Evolutionary conservation across 2,113 vertebrate genomes (phyloP).

Genomic region (Synodontis membranacea): DNA sequence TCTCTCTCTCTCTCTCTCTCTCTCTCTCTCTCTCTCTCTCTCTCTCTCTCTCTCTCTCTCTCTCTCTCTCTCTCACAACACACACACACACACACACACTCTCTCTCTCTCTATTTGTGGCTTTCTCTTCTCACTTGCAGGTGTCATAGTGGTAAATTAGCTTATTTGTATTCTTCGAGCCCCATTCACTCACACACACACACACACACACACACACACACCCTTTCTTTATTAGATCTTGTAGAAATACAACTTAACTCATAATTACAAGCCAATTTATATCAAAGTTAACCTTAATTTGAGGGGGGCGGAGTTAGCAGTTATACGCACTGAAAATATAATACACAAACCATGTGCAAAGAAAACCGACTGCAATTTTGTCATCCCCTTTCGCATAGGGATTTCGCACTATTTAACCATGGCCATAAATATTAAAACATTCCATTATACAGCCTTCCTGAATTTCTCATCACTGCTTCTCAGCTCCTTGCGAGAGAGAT

Average conservation of each 20-base stretch:
- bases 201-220: background rate
- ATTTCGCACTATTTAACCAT: background rate
- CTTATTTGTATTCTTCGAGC: background rate
- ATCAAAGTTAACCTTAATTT: too few species aligned
- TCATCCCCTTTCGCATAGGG: background rate
- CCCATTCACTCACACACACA: too few species aligned
- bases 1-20: too few species aligned
- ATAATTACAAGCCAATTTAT: background rate
- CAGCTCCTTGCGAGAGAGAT: background rate
- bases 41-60: background rate
- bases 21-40: background rate
- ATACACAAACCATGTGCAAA: too few species aligned
- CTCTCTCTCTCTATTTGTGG: background rate
- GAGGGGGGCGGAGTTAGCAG: too few species aligned
- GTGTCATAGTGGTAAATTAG: background rate
- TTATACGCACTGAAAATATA: too few species aligned
- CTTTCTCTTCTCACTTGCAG: background rate
- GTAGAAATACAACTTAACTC: background rate
- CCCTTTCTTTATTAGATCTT: background rate
- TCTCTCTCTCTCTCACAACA: background rate
- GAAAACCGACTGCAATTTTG: too few species aligned
- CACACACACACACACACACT: background rate
- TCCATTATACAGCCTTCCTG: background rate
- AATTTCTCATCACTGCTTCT: background rate
- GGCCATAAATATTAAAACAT: background rate